Conservation (phyloP, 2,113 vertebrate species). For the sheep (Ovis aries) region DNA sequence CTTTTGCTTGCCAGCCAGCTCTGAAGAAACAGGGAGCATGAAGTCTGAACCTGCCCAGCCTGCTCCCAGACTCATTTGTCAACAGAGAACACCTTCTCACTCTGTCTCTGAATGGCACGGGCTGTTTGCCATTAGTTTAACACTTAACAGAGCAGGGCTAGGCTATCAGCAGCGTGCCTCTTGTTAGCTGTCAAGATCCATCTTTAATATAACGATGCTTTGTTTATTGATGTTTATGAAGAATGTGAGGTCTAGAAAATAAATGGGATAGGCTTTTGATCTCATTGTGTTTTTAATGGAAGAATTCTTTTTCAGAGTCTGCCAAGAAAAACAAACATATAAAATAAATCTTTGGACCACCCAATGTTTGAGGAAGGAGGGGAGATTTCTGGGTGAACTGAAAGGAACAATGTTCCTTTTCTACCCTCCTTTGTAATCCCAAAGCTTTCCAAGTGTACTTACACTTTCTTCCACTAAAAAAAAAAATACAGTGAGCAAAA, state of each 20-base stretch:
- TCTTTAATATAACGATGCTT: accelerated
- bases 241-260: not conserved
- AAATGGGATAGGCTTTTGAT: not conserved
- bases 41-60: not conserved
- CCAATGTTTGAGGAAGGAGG: not conserved
- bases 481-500: not conserved
- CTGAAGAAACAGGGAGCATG: not conserved
- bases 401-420: not conserved
- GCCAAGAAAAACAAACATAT: not conserved
- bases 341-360: not conserved
- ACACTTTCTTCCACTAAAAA: not conserved
- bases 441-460: not conserved
- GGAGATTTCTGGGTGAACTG: not conserved
- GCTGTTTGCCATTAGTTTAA: accelerated
- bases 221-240: not conserved
- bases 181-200: not conserved
- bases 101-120: accelerated
- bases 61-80: not conserved
- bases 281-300: not conserved
- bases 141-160: accelerated
- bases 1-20: not conserved
- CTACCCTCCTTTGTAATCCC: not conserved
- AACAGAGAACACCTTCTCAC: not conserved
- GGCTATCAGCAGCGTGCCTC: accelerated
- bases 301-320: not conserved